A percentile compares a stretch with the other conserved stretches of the same genome.
These are phyloP conservation scores for Upupa epops DNA, from an alignment of 2,113 vertebrate species.

Conservation along the genomic window DNA sequence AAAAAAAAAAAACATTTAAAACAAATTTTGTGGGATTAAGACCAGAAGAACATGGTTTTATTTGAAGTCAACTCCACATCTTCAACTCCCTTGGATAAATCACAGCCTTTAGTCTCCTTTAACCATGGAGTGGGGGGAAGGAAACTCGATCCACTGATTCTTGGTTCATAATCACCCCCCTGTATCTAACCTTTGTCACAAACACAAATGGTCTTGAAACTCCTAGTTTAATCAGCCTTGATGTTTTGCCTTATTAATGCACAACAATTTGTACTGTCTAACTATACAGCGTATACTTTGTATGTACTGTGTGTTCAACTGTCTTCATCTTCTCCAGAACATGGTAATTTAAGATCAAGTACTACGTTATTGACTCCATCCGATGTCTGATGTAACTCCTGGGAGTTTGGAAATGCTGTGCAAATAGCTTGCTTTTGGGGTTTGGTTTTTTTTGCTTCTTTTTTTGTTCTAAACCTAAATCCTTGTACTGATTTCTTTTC, in stretches of 20 bases:
- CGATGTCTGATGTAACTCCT: slow-evolving; percentile 36
- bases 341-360: slow-evolving; percentile 46
- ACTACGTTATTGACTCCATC: slow-evolving; percentile 57
- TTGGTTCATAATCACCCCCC: slow-evolving; percentile 16
- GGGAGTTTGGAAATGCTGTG: slow-evolving; percentile 57
- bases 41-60: slow-evolving; percentile 27
- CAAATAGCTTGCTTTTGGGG: not conserved
- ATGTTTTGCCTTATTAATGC: slow-evolving; percentile 96
- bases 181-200: not conserved
- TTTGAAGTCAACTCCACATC: slow-evolving; percentile 8
- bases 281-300: slow-evolving; percentile 73
- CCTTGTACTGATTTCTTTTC: not conserved
- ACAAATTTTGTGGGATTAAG: not conserved
- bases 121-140: not conserved
- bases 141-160: not conserved
- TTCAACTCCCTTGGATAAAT: slow-evolving; percentile 22
- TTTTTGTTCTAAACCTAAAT: not conserved
- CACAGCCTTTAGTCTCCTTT: slow-evolving; percentile 42
- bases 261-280: slow-evolving; percentile 88
- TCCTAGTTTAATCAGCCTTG: slow-evolving; percentile 84
- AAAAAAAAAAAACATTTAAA: not conserved
- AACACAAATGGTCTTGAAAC: slow-evolving; percentile 81
- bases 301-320: slow-evolving; percentile 77
- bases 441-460: not conserved
- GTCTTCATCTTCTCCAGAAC: slow-evolving; percentile 66